Percentiles rank a stretch among this genome's conserved stretches.
phyloP scores from a whole-genome alignment of 2,113 vertebrate genomes.

The Monarcha castaneiventris region DNA sequence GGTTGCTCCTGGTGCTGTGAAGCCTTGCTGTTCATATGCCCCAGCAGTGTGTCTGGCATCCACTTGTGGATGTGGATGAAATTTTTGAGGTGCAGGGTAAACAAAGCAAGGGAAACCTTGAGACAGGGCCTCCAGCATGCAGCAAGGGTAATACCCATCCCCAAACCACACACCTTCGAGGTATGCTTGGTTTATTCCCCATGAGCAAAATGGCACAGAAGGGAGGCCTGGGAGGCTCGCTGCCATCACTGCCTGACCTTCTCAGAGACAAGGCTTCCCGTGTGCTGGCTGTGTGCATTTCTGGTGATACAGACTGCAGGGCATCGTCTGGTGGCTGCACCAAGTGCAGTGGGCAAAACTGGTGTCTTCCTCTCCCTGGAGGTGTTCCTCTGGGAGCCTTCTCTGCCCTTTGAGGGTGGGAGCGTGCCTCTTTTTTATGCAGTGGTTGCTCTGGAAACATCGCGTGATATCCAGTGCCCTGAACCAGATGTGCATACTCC shows the following conservation, averaged over 20 bases:
- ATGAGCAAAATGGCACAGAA: neutral
- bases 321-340: fast-evolving
- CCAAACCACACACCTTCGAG: neutral
- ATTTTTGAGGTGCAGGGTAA: neutral
- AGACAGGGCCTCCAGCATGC: fast-evolving
- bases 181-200: neutral
- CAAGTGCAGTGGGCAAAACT: neutral
- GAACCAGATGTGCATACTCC: neutral
- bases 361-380: neutral
- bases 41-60: neutral
- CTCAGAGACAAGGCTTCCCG: fast-evolving
- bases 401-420: neutral
- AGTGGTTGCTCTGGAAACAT: neutral
- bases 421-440: neutral
- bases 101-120: neutral
- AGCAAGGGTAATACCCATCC: neutral
- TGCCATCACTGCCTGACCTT: neutral
- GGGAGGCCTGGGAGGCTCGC: neutral
- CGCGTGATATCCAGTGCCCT: fast-evolving
- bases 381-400: neutral
- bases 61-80: neutral
- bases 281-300: fast-evolving
- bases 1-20: neutral
- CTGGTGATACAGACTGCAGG: neutral
- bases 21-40: neutral